Conservation (phyloP, 2,113 vertebrate species). For the Lampris megalopsis region DNA sequence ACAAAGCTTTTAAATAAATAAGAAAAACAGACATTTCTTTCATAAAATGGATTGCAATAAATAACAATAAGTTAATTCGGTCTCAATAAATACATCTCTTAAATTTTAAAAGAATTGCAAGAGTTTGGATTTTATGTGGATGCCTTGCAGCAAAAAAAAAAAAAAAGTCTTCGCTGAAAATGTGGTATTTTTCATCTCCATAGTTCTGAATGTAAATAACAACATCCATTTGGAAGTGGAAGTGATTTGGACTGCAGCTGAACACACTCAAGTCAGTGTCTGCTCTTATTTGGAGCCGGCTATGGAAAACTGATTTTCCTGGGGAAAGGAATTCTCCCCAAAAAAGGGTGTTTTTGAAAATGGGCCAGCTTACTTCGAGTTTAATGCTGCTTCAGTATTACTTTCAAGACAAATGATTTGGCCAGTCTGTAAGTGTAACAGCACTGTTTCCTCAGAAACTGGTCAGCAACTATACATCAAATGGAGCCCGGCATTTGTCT, state of each 20-base stretch:
- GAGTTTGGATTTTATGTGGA: slow-evolving; percentile 88
- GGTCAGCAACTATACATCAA: slow-evolving; percentile 8
- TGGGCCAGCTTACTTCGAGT: background rate
- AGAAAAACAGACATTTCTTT: slow-evolving; percentile 86
- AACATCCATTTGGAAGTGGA: slow-evolving; percentile 54
- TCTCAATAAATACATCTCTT: slow-evolving; percentile 98
- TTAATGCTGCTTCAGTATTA: slow-evolving; percentile 32
- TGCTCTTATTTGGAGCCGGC: slow-evolving; percentile 40
- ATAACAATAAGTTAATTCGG: slow-evolving; percentile 99
- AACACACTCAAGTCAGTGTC: slow-evolving; percentile 47
- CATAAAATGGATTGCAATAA: slow-evolving; percentile 93
- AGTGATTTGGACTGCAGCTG: slow-evolving; percentile 58
- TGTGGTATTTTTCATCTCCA: slow-evolving; percentile 76
- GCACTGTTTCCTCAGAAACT: slow-evolving; percentile 30
- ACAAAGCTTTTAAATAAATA: slow-evolving; percentile 89
- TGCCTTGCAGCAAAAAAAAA: slow-evolving; percentile 58
- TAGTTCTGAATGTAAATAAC: slow-evolving; percentile 83
- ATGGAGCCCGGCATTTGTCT: slow-evolving; percentile 20
- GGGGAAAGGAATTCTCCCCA: slow-evolving; percentile 42
- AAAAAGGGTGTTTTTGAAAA: slow-evolving; percentile 14
- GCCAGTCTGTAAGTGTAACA: slow-evolving; percentile 51
- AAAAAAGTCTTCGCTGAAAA: slow-evolving; percentile 54
- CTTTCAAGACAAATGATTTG: slow-evolving; percentile 27
- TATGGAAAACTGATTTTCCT: slow-evolving; percentile 50
- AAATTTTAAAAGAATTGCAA: slow-evolving; percentile 70